Conservation (phyloP, 2,113 vertebrate genomes). For the Muscicapa adusta region DNA sequence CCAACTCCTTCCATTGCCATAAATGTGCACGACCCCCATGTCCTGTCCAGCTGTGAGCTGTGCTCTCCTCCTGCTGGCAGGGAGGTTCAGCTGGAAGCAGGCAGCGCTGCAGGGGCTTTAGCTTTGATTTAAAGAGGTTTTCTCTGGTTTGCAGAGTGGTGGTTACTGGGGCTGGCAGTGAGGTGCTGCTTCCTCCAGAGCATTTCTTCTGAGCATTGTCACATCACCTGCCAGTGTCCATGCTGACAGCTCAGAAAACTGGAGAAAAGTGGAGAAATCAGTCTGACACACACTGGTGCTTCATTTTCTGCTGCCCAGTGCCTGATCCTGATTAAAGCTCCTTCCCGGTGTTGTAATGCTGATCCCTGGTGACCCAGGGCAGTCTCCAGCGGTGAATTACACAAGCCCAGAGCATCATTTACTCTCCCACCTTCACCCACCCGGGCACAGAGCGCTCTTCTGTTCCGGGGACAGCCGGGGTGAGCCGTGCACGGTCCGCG, state of each 20-base stretch:
- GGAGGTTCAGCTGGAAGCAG: background rate
- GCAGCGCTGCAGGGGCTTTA: background rate
- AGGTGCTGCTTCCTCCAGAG: background rate
- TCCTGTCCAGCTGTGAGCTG: background rate
- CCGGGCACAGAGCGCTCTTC: background rate
- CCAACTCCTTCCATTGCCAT: fast-evolving
- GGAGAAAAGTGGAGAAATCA: background rate
- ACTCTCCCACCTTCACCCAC: background rate
- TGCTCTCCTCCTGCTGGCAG: background rate
- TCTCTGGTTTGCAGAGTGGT: background rate
- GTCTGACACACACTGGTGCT: background rate
- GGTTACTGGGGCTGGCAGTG: background rate
- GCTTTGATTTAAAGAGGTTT: background rate
- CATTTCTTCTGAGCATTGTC: background rate
- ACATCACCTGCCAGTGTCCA: fast-evolving
- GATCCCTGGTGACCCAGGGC: background rate
- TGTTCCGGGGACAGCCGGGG: background rate
- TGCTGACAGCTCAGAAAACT: background rate
- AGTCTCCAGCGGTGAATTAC: background rate
- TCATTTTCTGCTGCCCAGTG: background rate
- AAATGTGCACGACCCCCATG: fast-evolving
- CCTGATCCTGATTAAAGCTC: background rate
- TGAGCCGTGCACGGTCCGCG: fast-evolving
- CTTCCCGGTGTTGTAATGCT: background rate
- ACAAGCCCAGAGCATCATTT: background rate